Percentiles rank a stretch among this genome's conserved stretches.
phyloP scores from a whole-genome alignment of 2,113 vertebrate species.

The Salvator merianae region DNA sequence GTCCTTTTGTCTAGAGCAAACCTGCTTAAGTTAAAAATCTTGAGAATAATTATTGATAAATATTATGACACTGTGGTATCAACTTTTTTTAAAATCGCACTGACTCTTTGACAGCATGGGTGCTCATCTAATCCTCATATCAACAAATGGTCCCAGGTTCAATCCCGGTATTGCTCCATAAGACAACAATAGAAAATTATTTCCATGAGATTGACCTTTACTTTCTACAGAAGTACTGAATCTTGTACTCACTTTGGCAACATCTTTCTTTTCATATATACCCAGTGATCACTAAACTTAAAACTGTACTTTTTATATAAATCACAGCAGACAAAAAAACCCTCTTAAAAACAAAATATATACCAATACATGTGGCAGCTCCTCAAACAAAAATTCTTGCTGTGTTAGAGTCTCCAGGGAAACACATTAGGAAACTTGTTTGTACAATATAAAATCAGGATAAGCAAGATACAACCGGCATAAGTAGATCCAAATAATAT shows the following conservation, averaged over 20 bases:
- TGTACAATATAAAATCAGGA: not conserved
- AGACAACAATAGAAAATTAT: too few species aligned
- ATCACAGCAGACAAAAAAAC: not conserved
- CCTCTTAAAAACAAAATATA: not conserved
- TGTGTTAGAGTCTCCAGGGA: not conserved
- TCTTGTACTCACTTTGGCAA: too few species aligned
- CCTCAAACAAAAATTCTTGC: not conserved
- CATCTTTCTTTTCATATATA: not conserved
- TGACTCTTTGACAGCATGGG: not conserved
- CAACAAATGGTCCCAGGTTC: too few species aligned
- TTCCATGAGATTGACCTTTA: too few species aligned
- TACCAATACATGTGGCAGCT: not conserved
- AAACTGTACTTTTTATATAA: not conserved
- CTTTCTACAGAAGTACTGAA: too few species aligned
- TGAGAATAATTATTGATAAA: not conserved
- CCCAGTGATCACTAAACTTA: too few species aligned
- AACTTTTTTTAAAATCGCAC: not conserved
- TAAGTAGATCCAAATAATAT: not conserved
- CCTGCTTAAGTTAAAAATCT: not conserved
- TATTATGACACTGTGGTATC: not conserved
- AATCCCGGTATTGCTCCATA: too few species aligned
- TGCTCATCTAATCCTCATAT: not conserved
- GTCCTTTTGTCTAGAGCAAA: conserved; percentile 64
- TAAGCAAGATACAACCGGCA: not conserved
- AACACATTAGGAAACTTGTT: not conserved